A percentile compares a stretch with the other conserved stretches of the same genome.
These are phyloP conservation scores for Enteromius argenteus DNA, from an alignment of 2,797 vertebrate species.

Conservation along the genomic window DNA sequence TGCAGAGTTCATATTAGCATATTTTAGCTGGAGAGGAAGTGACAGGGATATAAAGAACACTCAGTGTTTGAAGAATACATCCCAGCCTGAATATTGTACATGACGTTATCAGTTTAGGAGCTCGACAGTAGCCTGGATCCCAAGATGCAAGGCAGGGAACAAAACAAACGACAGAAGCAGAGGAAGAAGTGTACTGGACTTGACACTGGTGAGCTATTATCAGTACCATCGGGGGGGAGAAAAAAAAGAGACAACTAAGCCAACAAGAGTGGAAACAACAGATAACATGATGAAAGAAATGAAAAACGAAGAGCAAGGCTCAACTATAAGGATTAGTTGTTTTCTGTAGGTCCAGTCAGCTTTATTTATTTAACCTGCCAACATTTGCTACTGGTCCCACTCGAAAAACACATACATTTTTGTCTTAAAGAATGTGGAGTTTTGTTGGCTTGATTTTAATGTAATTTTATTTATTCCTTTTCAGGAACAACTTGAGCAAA, in stretches of 20 bases:
- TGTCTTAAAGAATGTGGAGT: not conserved
- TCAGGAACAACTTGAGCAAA: not conserved
- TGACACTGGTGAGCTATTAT: constrained; percentile 29
- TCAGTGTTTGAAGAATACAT: constrained; percentile 15
- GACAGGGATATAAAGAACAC: constrained; percentile 44
- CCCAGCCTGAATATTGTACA: not conserved
- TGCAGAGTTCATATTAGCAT: constrained; percentile 11
- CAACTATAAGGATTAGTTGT: not conserved
- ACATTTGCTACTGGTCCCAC: not conserved
- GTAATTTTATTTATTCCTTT: not conserved
- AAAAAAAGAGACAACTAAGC: constrained; percentile 8
- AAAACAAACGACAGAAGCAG: not conserved
- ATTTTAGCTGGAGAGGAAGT: constrained; percentile 46
- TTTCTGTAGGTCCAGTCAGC: not conserved
- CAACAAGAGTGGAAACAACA: constrained; percentile 15
- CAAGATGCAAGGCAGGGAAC: not conserved
- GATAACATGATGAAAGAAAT: constrained; percentile 13
- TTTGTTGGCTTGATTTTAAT: not conserved
- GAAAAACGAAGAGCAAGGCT: not conserved
- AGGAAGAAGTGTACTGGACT: constrained; percentile 13
- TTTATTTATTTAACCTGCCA: constrained; percentile 1
- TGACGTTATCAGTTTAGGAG: constrained; percentile 21
- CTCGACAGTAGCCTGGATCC: not conserved
- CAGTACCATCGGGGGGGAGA: not conserved
- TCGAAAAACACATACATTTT: not conserved